A percentile compares a stretch with the other conserved stretches of the same genome.
These are phyloP conservation scores for Stenchaetothrips biformis DNA, from an alignment of 2,888 invertebrate genomes.

Conservation along the genomic window DNA sequence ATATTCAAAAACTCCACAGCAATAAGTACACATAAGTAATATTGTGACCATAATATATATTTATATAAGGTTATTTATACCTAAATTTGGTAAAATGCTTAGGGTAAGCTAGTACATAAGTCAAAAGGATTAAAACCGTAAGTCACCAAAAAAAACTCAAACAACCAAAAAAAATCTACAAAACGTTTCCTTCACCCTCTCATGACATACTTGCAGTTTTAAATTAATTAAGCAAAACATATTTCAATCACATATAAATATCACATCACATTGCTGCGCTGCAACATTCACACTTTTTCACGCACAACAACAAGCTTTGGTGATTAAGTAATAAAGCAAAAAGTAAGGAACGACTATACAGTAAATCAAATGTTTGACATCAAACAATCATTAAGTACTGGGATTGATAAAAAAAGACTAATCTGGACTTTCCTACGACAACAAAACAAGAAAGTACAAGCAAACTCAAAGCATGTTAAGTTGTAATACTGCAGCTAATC, in stretches of 20 bases:
- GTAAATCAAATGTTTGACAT: no score
- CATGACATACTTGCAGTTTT: conserved; percentile 4
- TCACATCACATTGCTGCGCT: conserved; percentile 17
- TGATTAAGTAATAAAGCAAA: neutral
- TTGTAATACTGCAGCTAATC: no score
- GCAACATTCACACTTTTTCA: neutral
- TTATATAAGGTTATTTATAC: neutral
- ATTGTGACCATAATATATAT: neutral
- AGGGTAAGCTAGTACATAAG: conserved; percentile 8
- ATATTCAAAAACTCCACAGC: conserved; percentile 1
- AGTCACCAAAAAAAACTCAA: neutral
- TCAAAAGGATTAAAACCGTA: conserved; percentile 7
- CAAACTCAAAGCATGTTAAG: neutral
- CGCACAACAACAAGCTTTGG: conserved; percentile 22
- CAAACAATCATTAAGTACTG: neutral
- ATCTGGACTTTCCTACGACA: neutral
- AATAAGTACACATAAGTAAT: neutral
- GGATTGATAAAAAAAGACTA: neutral
- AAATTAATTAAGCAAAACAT: conserved; percentile 15
- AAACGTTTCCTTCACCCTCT: neutral
- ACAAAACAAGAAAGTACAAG: neutral
- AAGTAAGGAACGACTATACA: neutral
- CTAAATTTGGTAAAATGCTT: conserved; percentile 16
- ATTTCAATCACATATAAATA: conserved; percentile 20
- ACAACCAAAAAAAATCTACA: neutral